Evolutionary conservation across 2,113 vertebrate genomes (phyloP).

Genomic region (Athene cunicularia): DNA sequence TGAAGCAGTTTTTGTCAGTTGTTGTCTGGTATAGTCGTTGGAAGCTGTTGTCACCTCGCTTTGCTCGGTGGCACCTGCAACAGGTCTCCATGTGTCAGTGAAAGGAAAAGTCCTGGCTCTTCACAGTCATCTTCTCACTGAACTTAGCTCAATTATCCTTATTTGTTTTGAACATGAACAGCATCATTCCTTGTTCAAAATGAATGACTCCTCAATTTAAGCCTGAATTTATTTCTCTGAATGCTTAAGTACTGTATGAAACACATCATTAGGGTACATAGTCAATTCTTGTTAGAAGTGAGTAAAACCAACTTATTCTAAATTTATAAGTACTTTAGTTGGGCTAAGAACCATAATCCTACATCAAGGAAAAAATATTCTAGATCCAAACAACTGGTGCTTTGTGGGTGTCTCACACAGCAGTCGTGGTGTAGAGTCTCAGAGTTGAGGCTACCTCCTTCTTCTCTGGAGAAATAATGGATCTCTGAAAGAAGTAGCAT

Average conservation of each 20-base stretch:
- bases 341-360: neutral
- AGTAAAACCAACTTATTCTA: neutral
- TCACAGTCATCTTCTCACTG: neutral
- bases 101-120: neutral
- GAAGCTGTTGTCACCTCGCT: neutral
- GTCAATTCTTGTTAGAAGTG: neutral
- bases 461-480: neutral
- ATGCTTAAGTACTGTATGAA: neutral
- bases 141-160: neutral
- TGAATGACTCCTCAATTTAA: neutral
- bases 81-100: neutral
- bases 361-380: neutral
- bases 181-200: neutral
- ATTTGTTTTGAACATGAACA: neutral
- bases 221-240: neutral
- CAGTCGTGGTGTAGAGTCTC: neutral
- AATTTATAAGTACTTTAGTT: conserved; percentile 9
- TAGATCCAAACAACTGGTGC: neutral
- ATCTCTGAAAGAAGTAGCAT: neutral
- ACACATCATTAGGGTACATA: neutral
- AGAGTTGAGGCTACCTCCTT: neutral
- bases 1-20: neutral
- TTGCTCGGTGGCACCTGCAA: neutral
- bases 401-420: neutral
- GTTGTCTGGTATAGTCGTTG: neutral